phyloP scores from a whole-genome alignment of 2,113 vertebrate species.

The Cairina moschata region DNA sequence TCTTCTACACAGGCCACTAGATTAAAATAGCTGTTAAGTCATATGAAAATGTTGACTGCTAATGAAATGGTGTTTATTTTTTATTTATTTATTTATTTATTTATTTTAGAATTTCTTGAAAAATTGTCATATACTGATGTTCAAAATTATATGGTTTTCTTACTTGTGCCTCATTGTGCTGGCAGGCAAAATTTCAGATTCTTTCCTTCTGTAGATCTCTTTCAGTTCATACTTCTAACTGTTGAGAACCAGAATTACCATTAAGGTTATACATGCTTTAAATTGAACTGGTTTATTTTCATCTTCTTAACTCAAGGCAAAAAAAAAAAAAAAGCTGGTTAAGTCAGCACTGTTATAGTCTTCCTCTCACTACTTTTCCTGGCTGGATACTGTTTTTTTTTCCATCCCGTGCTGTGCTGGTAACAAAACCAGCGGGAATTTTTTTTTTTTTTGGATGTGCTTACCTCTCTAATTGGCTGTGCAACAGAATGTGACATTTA shows the following conservation, averaged over 20 bases:
- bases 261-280: not conserved
- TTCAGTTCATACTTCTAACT: not conserved
- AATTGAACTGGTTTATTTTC: not conserved
- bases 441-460: not conserved
- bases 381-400: conserved; percentile 14
- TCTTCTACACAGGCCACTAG: not conserved
- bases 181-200: not conserved
- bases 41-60: not conserved
- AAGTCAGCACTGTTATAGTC: not conserved
- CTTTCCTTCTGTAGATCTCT: not conserved
- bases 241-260: not conserved
- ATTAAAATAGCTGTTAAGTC: not conserved
- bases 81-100: not conserved
- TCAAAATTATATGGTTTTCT: not conserved
- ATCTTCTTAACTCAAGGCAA: not conserved
- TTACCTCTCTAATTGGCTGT: conserved; percentile 51
- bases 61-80: not conserved
- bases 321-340: not conserved
- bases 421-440: conserved; percentile 64
- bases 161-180: not conserved
- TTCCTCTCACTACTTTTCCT: conserved; percentile 1
- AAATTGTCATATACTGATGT: not conserved
- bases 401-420: conserved; percentile 7
- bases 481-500: conserved; percentile 70
- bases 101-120: not conserved